phyloP scores from a whole-genome alignment of 2,113 vertebrate genomes.

The Prietella phreatophila region DNA sequence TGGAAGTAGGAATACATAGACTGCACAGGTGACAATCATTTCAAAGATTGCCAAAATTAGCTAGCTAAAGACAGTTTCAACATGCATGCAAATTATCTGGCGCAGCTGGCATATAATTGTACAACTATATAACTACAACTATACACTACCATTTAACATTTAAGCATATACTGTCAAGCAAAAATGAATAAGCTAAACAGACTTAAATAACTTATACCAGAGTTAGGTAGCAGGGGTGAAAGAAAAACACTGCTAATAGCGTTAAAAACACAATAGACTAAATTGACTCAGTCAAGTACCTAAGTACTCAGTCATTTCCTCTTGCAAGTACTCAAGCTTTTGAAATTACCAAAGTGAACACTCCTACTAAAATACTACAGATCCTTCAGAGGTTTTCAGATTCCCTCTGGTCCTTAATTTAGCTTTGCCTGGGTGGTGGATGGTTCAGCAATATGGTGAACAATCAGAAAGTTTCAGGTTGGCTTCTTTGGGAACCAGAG shows the following conservation, averaged over 20 bases:
- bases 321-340: background rate
- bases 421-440: constrained; percentile 7
- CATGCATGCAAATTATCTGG: background rate
- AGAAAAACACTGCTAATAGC: background rate
- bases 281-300: background rate
- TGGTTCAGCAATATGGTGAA: constrained; percentile 9
- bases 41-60: background rate
- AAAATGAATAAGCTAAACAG: background rate
- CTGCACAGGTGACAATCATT: background rate
- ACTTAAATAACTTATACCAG: background rate
- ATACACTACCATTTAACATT: background rate
- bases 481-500: constrained; percentile 13
- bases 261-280: background rate
- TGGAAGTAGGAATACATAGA: background rate
- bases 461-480: constrained; percentile 24
- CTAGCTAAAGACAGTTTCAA: background rate
- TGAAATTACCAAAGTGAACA: background rate
- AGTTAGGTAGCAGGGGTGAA: too few species aligned
- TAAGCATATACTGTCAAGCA: background rate
- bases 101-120: background rate
- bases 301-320: background rate
- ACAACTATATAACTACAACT: background rate
- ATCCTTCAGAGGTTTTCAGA: background rate
- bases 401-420: constrained; percentile 7
- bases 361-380: background rate